These are phyloP conservation scores for Acanthosepion pharaonis DNA, from an alignment of 2,888 invertebrate genomes.

Conservation along the genomic window DNA sequence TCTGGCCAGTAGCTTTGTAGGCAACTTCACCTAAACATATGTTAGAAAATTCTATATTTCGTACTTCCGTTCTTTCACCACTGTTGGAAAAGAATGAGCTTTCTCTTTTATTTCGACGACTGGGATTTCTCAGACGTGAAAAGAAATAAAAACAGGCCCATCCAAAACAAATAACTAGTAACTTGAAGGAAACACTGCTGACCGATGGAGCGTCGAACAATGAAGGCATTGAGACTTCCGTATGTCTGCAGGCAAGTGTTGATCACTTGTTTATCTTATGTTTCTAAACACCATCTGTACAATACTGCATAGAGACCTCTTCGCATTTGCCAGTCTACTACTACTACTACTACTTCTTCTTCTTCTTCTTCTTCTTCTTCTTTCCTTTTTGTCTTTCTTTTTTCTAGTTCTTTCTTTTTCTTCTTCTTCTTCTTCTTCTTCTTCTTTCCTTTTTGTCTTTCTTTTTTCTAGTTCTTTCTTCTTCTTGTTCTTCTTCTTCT, in stretches of 20 bases:
- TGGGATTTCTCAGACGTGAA: not conserved
- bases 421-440: no score
- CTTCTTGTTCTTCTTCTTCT: no score
- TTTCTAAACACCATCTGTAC: constrained; percentile 33
- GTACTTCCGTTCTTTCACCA: not conserved
- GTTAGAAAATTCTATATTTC: not conserved
- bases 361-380: not conserved
- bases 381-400: not conserved
- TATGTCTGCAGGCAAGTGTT: constrained; percentile 11
- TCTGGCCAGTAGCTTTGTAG: not conserved
- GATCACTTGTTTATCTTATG: not conserved
- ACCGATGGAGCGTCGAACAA: not conserved
- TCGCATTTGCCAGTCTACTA: not conserved
- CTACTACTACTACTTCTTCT: no score
- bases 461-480: not conserved
- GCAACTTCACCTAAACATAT: not conserved
- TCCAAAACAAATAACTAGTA: constrained; percentile 11
- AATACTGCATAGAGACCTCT: not conserved
- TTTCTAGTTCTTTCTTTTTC: not conserved
- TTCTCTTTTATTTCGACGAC: not conserved
- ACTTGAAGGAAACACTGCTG: not conserved
- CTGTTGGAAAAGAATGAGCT: not conserved
- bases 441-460: no score
- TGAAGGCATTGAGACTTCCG: not conserved
- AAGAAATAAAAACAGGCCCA: not conserved